Evolutionary conservation across 2,797 vertebrate species (phyloP).

Genomic region (Channallabes apus): DNA sequence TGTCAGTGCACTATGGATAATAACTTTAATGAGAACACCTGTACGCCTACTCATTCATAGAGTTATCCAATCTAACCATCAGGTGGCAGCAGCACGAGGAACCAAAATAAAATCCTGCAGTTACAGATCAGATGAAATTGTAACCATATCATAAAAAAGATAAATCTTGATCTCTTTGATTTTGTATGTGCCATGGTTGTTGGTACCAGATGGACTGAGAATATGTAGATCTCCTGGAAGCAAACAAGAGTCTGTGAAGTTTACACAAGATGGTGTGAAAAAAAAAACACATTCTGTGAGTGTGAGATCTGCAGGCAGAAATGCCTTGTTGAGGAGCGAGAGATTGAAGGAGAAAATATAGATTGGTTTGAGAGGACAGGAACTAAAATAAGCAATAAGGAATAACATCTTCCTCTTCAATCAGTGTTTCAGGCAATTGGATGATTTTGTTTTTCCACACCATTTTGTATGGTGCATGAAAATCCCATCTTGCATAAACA

Average conservation of each 20-base stretch:
- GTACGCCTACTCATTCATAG: neutral
- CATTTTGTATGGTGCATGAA: neutral
- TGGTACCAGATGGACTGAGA: neutral
- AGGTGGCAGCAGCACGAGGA: neutral
- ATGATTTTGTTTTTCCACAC: neutral
- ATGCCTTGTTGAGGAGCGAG: neutral
- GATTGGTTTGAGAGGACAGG: neutral
- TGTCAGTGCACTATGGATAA: neutral
- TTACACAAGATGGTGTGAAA: neutral
- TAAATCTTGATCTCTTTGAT: neutral
- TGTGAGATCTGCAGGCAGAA: neutral
- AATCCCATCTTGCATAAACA: neutral
- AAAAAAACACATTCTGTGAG: too few species aligned
- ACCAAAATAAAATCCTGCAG: neutral
- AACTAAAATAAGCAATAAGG: neutral
- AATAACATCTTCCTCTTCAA: neutral
- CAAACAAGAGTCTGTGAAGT: too few species aligned
- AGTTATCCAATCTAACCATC: neutral
- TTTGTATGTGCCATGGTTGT: neutral
- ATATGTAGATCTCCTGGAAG: neutral
- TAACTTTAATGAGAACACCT: neutral
- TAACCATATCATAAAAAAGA: neutral
- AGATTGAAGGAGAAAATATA: neutral
- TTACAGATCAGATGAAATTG: neutral
- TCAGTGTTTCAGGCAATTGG: neutral